These are phyloP conservation scores for Brenthis ino DNA, from an alignment of 2,888 invertebrate genomes.

Conservation along the genomic window DNA sequence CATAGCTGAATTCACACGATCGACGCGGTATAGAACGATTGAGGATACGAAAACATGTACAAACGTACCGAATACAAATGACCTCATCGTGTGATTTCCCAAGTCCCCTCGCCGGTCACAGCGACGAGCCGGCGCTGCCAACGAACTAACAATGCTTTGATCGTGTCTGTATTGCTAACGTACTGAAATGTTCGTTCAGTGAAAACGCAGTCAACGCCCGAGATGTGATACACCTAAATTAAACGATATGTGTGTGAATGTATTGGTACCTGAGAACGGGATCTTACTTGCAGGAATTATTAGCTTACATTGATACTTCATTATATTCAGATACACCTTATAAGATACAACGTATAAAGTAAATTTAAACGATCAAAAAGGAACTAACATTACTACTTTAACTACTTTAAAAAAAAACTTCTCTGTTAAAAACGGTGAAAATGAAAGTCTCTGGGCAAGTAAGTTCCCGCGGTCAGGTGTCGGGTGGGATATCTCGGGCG, in stretches of 20 bases:
- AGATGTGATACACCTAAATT: conserved; percentile 31
- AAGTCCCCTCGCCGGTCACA: conserved; percentile 46
- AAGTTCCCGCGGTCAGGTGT: conserved; percentile 28
- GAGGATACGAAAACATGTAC: conserved; percentile 2
- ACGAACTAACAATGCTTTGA: conserved; percentile 45
- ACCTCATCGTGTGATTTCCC: conserved; percentile 38
- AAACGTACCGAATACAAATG: neutral
- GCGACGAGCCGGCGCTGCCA: conserved; percentile 44
- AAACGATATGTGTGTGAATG: conserved; percentile 6
- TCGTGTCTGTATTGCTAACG: conserved; percentile 43
- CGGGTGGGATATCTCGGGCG: conserved; percentile 31
- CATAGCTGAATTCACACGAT: conserved; percentile 33
- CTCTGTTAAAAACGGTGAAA: no score
- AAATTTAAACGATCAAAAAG: conserved; percentile 37
- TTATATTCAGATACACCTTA: no score
- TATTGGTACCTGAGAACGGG: conserved; percentile 35
- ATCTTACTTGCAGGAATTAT: neutral
- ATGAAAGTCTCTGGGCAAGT: neutral
- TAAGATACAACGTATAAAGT: neutral
- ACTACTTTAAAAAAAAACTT: conserved; percentile 33
- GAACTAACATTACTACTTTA: conserved; percentile 19
- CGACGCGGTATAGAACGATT: conserved; percentile 16
- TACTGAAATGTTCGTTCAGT: conserved; percentile 44
- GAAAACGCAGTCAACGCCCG: conserved; percentile 45
- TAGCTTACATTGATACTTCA: no score